phyloP scores from a whole-genome alignment of 1,140 invertebrate genomes.

The Drosophila bocki region DNA sequence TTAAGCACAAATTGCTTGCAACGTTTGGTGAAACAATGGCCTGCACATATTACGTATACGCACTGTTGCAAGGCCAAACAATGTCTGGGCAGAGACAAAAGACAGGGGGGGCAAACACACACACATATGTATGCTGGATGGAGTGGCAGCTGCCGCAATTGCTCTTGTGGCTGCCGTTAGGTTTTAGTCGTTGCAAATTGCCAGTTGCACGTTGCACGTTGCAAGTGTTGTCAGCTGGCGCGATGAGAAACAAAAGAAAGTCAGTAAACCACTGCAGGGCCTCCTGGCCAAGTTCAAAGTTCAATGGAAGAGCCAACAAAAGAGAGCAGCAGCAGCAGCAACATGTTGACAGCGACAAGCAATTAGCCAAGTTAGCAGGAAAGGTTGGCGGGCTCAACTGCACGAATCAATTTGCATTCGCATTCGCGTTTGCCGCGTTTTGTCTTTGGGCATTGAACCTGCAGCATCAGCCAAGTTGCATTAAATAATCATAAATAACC shows the following conservation, averaged over 20 bases:
- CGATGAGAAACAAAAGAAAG: constrained; percentile 60
- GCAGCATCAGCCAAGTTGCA: constrained; percentile 57
- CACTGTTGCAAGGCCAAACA: constrained; percentile 53
- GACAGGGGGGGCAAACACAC: constrained; percentile 1
- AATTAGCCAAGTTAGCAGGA: constrained; percentile 36
- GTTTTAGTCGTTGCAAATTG: constrained; percentile 7
- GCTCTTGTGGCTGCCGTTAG: constrained; percentile 28
- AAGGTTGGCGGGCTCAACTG: constrained; percentile 44
- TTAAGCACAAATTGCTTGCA: constrained; percentile 42
- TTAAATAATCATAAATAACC: constrained; percentile 81
- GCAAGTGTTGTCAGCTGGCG: constrained; percentile 46
- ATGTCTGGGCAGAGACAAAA: constrained; percentile 27
- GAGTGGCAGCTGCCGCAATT: constrained; percentile 51
- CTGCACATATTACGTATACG: constrained; percentile 68
- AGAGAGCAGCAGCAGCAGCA: constrained; percentile 28
- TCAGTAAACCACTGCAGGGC: constrained; percentile 39
- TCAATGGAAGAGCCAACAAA: constrained; percentile 60
- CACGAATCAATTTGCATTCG: constrained; percentile 61
- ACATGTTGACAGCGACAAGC: constrained; percentile 53
- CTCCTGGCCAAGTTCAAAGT: constrained; percentile 73
- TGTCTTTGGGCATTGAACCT: constrained; percentile 73
- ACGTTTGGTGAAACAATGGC: constrained; percentile 25
- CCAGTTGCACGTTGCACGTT: constrained; percentile 26
- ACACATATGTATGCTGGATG: constrained; percentile 25
- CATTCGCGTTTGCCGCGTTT: constrained; percentile 31